Evolutionary conservation across 2,113 vertebrate species (phyloP), one percentile per base, ranked within the genome.

Genomic region (Merops nubicus): DNA sequence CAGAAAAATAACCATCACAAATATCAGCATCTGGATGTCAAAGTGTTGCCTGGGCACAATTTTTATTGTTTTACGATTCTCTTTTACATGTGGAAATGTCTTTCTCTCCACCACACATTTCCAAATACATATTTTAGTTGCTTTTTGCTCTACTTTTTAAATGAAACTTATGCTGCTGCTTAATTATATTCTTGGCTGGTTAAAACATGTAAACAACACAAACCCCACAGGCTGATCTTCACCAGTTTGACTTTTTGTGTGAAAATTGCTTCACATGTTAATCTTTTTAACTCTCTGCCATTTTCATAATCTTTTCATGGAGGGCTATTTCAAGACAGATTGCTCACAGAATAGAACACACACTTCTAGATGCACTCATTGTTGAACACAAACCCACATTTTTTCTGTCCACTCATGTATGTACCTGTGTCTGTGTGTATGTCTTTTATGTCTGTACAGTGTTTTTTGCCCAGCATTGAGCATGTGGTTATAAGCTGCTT

Each of bases 331-430:
- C n/a, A 48, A 11, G 11, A 29, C 6, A 59, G 15, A 51, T 26
- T 42, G 4, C 18, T 60, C 12, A 60, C 13, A 26, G 19, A 83
- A 56, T 2, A 6, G 25, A 79, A 65, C 9, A 62, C 2, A 31
- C 1, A 0, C 12, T 68, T 63, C 63, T 31, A 54, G 31, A 42
- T 50, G 16, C 1, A 69, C 6, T 40, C 17, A 14, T 28, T 54
- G 8, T 5, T n/a, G n/a, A 54, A 4, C 9, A 68, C 7, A 80
- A 73, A 33, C 4, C 3, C 4, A 7, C 0, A 1, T 25, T 20
- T 59, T 63, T 68, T 40, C 38, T 53, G 20, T 81, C 47, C 36
- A 5, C 15, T 42, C 2, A 0, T 34, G 2, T 47, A 5, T 31
- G 8, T 54, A 18, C 9, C 19, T 48, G 3, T 29, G 34, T 9